These are phyloP conservation scores for Diaprepes abbreviatus DNA, from an alignment of 2,888 invertebrate species.

Conservation along the genomic window DNA sequence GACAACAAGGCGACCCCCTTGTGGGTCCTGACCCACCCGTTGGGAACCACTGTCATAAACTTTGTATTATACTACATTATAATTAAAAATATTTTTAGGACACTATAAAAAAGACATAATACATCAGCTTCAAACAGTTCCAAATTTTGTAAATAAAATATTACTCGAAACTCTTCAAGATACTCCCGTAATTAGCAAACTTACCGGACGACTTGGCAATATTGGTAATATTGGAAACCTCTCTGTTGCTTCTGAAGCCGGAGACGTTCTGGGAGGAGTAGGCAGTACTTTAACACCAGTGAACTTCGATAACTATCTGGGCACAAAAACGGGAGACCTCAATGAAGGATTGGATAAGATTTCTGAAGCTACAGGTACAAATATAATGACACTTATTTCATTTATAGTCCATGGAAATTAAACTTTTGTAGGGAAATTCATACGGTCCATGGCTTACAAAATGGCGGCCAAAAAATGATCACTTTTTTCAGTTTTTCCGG, in stretches of 20 bases:
- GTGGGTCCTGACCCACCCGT: too few relatives aligned
- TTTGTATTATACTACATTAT: too few relatives aligned
- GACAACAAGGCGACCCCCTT: too few relatives aligned
- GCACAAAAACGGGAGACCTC: conserved; percentile 58
- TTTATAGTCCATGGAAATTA: too few relatives aligned
- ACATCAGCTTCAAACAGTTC: conserved; percentile 63
- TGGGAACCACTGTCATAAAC: too few relatives aligned
- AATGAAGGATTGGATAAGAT: conserved; percentile 71
- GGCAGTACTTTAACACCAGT: conserved; percentile 45
- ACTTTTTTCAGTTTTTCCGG: too few relatives aligned
- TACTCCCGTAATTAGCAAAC: conserved; percentile 60
- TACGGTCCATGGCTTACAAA: too few relatives aligned
- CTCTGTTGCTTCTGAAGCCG: conserved; percentile 36
- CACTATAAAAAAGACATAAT: conserved; percentile 64
- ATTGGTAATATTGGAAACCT: conserved; percentile 38
- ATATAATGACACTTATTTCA: too few relatives aligned
- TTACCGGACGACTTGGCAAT: conserved; percentile 33
- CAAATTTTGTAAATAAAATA: conserved; percentile 66
- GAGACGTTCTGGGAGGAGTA: conserved; percentile 32
- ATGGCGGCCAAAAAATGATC: too few relatives aligned
- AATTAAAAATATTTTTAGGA: conserved; percentile 56
- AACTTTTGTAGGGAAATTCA: too few relatives aligned
- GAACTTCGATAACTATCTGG: conserved; percentile 63
- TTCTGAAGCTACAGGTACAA: conserved; percentile 74
- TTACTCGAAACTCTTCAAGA: conserved; percentile 66